A percentile compares a stretch with the other conserved stretches of the same genome.
These are phyloP conservation scores for Dichetophora obliterata DNA, from an alignment of 2,888 invertebrate species.

Conservation along the genomic window DNA sequence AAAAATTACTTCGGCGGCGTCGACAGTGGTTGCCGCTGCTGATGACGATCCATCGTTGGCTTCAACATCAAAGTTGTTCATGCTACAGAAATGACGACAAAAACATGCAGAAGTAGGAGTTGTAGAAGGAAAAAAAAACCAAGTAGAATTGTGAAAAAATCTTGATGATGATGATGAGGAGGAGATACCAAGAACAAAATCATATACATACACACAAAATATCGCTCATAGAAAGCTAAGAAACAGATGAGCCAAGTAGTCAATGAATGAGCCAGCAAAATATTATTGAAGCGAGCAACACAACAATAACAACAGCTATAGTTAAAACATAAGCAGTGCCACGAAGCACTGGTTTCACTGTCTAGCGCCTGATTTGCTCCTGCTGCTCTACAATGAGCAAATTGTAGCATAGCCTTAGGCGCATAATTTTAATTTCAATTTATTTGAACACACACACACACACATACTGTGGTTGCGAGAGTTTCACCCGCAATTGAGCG, in stretches of 20 bases:
- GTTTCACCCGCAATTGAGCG: constrained; percentile 23
- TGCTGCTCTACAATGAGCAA: neutral
- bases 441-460: constrained; percentile 9
- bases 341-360: constrained; percentile 1
- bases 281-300: neutral
- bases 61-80: neutral
- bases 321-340: neutral
- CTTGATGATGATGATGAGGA: neutral
- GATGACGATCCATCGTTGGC: neutral
- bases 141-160: neutral
- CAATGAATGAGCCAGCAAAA: constrained; percentile 7
- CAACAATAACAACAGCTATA: constrained; percentile 1
- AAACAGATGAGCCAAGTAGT: constrained; percentile 29
- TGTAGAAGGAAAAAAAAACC: neutral
- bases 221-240: constrained; percentile 1
- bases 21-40: neutral
- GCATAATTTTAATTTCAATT: constrained; percentile 37
- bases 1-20: constrained; percentile 1
- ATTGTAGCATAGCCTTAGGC: constrained; percentile 35
- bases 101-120: neutral
- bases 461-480: neutral
- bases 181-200: neutral
- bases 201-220: neutral
- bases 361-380: neutral
- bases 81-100: neutral